Conservation (phyloP, 2,888 invertebrate species). For the Incurvaria masculella region DNA sequence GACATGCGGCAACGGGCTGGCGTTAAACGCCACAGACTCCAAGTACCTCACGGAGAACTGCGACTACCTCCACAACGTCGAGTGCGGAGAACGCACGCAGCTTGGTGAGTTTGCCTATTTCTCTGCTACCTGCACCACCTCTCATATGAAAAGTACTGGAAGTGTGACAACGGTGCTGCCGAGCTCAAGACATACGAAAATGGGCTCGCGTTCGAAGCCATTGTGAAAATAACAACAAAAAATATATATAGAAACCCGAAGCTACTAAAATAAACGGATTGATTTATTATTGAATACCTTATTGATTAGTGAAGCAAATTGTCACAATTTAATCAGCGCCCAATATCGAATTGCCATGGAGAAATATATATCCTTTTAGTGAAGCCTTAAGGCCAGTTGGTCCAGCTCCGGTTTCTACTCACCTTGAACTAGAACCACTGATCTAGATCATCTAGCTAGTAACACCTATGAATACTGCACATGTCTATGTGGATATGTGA, state of each 20-base stretch:
- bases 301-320: too few relatives aligned
- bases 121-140: slow-evolving; percentile 87
- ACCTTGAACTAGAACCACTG: slow-evolving; percentile 32
- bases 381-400: too few relatives aligned
- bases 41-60: slow-evolving; percentile 93
- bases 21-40: slow-evolving; percentile 84
- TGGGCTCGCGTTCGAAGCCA: slow-evolving; percentile 87
- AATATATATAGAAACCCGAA: too few relatives aligned
- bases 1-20: slow-evolving; percentile 91
- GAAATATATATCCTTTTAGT: too few relatives aligned
- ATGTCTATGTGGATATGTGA: too few relatives aligned
- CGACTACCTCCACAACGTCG: slow-evolving; percentile 92
- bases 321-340: too few relatives aligned
- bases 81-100: slow-evolving; percentile 84
- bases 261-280: too few relatives aligned
- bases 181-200: slow-evolving; percentile 93
- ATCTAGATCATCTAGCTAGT: background rate
- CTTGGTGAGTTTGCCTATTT: slow-evolving; percentile 77
- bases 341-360: too few relatives aligned
- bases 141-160: slow-evolving; percentile 95
- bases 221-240: too few relatives aligned
- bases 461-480: too few relatives aligned
- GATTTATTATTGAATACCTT: too few relatives aligned
- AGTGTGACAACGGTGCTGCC: slow-evolving; percentile 85
- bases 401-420: slow-evolving; percentile 10